These are phyloP conservation scores for Allobates femoralis DNA, from an alignment of 2,797 vertebrate species.

Conservation along the genomic window DNA sequence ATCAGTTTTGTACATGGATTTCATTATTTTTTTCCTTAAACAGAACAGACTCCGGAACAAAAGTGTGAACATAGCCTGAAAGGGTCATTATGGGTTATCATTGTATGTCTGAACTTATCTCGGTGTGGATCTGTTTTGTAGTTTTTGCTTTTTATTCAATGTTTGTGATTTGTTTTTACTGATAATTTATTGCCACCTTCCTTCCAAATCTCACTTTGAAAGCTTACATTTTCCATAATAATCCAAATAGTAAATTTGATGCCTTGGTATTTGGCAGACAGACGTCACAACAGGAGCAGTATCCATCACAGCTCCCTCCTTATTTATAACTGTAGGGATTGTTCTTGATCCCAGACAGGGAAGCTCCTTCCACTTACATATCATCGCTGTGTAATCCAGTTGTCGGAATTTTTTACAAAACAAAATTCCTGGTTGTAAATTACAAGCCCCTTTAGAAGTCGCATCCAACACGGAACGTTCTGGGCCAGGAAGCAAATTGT, in stretches of 20 bases:
- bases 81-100: no score
- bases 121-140: neutral
- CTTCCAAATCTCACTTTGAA: conserved; percentile 1
- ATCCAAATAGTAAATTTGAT: neutral
- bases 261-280: neutral
- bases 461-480: neutral
- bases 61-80: no score
- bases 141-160: neutral
- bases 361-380: conserved; percentile 52
- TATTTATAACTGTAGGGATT: conserved; percentile 43
- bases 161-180: neutral
- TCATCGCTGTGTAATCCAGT: conserved; percentile 51
- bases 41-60: no score
- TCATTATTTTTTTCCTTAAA: no score
- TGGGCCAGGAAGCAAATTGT: conserved; percentile 29
- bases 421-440: conserved; percentile 37
- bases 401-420: conserved; percentile 31
- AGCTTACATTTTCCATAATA: conserved; percentile 5
- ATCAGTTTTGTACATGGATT: no score
- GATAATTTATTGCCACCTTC: neutral
- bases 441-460: conserved; percentile 29
- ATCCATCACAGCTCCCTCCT: conserved; percentile 24
- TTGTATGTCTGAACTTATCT: neutral
- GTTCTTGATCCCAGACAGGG: conserved; percentile 5
- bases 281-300: neutral